phyloP scores from a whole-genome alignment of 2,113 vertebrate species.

The Datnioides undecimradiatus region DNA sequence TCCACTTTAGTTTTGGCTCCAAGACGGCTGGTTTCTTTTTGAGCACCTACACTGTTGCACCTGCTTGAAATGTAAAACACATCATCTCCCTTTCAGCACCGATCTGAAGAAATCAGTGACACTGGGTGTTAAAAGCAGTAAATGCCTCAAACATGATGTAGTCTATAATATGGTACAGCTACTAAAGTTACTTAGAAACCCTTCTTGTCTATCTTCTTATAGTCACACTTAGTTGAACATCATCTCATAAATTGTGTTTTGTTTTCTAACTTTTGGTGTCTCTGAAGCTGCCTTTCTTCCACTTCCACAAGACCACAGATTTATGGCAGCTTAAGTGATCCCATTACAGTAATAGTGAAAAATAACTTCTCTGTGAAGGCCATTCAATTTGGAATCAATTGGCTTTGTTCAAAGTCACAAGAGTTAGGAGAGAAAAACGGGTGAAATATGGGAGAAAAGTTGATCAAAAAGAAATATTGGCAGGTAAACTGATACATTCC shows the following conservation, averaged over 20 bases:
- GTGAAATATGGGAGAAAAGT: slow-evolving; percentile 8
- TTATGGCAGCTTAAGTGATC: neutral
- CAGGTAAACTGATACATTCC: slow-evolving; percentile 6
- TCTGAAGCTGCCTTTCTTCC: slow-evolving; percentile 3
- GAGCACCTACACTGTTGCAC: slow-evolving; percentile 24
- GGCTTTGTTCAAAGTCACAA: neutral
- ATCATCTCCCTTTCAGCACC: slow-evolving; percentile 39
- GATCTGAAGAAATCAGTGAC: slow-evolving; percentile 27
- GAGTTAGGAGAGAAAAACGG: neutral
- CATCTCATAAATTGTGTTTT: neutral
- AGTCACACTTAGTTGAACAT: slow-evolving; percentile 1
- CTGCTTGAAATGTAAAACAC: slow-evolving; percentile 57
- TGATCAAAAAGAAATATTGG: slow-evolving; percentile 14
- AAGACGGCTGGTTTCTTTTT: slow-evolving; percentile 31
- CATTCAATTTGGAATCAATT: slow-evolving; percentile 17
- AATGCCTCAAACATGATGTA: slow-evolving; percentile 32
- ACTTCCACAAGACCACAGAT: slow-evolving; percentile 5
- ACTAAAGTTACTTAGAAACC: slow-evolving; percentile 8
- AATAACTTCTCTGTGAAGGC: slow-evolving; percentile 12
- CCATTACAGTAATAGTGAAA: slow-evolving; percentile 18
- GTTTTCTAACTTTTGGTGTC: neutral
- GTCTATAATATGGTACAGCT: slow-evolving; percentile 25
- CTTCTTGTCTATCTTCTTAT: slow-evolving; percentile 13
- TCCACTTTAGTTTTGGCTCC: slow-evolving; percentile 38
- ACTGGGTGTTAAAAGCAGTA: slow-evolving; percentile 27